Conservation (phyloP, 1,140 invertebrate species). For the Lamellibrachia luymesi region DNA sequence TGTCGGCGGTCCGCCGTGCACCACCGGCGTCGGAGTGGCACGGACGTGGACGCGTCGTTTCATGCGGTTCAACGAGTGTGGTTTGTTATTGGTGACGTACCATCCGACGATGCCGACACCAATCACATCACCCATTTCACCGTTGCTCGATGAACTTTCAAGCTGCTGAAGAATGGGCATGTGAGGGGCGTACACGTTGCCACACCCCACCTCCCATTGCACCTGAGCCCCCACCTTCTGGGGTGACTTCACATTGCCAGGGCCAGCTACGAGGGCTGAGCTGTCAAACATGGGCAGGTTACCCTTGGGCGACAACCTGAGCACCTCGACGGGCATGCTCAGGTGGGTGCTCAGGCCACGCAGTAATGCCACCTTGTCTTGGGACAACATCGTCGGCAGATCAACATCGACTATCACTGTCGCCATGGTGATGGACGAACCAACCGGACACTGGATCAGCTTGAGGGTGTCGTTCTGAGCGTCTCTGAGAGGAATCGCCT, state of each 20-base stretch:
- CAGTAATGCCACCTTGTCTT: background rate
- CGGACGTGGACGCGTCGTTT: constrained; percentile 12
- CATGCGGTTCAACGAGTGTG: background rate
- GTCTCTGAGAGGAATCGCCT: constrained; percentile 16
- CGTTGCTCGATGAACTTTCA: constrained; percentile 3
- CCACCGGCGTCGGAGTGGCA: constrained; percentile 7
- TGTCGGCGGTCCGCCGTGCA: background rate
- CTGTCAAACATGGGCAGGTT: constrained; percentile 16
- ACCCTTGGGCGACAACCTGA: constrained; percentile 16
- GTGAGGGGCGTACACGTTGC: constrained; percentile 21
- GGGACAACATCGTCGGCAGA: background rate
- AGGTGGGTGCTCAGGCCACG: constrained; percentile 5
- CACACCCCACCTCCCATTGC: constrained; percentile 23
- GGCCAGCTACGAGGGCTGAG: constrained; percentile 24
- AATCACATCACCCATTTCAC: constrained; percentile 11
- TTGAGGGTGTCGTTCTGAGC: background rate
- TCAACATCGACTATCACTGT: constrained; percentile 21
- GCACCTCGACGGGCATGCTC: constrained; percentile 12
- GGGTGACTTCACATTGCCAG: constrained; percentile 16
- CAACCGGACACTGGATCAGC: constrained; percentile 17
- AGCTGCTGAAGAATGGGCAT: constrained; percentile 19
- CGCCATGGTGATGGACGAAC: constrained; percentile 24
- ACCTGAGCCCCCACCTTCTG: background rate
- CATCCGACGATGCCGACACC: constrained; percentile 22
- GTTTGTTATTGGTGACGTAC: constrained; percentile 23